Base-by-base conservation (phyloP, 2,113 vertebrate species). In the Rallus limicola region DNA sequence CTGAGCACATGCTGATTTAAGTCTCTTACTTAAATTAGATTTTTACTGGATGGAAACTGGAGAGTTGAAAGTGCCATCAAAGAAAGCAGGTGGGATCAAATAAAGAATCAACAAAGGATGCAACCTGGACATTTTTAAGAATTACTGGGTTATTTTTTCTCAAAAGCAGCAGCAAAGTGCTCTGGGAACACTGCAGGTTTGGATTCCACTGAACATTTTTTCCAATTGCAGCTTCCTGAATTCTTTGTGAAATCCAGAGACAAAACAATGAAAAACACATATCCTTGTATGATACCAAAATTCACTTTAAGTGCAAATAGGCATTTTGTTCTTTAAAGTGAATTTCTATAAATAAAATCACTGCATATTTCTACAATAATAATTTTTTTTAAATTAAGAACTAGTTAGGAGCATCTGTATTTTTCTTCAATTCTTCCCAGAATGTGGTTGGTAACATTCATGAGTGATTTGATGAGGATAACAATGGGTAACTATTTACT, bases 401-500 rank as follows among this genome's bases (percentile, higher is more conserved):
- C 15, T 65, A 25, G 36, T 31, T 42, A 82, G 36, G 36, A 15
- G 13, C 17, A 75, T 70, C 28, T 58, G 13, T 82, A 50, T 33
- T 20, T 34, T 53, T 78, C 31, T 65, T 79, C 26, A 52, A 84
- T 77, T 90, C 77, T 24, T 46, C 20, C 44, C 53, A 95, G 52
- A 65, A 82, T 34, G 56, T 70, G 71, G 28, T 65, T 77, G 50
- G 70, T 34, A 88, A 92, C 42, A 60, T 75, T 95, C 60, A 80
- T 20, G 71, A 85, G 15, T 65, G 38, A 89, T 82, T 95, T 97
- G 86, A n/a, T 76, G 48, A 80, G 75, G 21, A 85, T 88, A 87
- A 92, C 42, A 90, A 74, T 60, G 50, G 20, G 24, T 40, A 82
- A 53, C 16, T 83, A 87, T 95, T 96, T 95, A 91, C 84, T 76